Conservation (phyloP, 2,797 vertebrate genomes). For the Bryconaethiops microstoma region DNA sequence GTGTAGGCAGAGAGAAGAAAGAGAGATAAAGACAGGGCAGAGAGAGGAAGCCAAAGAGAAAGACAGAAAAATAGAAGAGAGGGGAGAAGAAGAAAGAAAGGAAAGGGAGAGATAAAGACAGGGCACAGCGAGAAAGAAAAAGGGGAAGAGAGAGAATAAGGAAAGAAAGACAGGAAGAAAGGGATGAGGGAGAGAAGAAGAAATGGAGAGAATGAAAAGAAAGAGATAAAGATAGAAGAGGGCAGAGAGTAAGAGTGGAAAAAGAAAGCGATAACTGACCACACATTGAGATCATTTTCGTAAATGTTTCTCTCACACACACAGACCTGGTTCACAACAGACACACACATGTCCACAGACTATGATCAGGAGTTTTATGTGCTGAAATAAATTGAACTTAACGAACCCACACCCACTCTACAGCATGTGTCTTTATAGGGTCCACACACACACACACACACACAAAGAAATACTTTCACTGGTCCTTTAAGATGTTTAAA, state of each 20-base stretch:
- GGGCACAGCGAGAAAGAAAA: not conserved
- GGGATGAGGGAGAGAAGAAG: not conserved
- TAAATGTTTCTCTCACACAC: not conserved
- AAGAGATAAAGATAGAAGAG: not conserved
- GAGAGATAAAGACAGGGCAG: not conserved
- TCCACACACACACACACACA: not conserved
- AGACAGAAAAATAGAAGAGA: not conserved
- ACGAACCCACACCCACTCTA: no score
- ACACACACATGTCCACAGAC: not conserved
- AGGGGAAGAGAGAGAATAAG: not conserved
- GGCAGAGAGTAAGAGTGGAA: not conserved
- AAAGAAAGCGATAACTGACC: not conserved
- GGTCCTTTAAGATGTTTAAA: not conserved
- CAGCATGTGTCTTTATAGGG: no score
- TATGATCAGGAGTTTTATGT: not conserved
- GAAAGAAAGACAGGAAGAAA: not conserved
- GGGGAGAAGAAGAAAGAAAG: not conserved
- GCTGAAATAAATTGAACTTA: not conserved
- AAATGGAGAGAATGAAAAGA: not conserved
- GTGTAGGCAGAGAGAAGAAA: not conserved
- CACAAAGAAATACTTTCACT: not conserved
- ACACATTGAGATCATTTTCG: not conserved
- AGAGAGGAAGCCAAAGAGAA: not conserved
- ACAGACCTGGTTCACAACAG: conserved; percentile 7
- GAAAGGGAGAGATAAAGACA: not conserved